A percentile compares a stretch with the other conserved stretches of the same genome.
Evolutionary conservation across 2,888 invertebrate genomes (phyloP).

Genomic region (Sinodicranocentrus sp.): DNA sequence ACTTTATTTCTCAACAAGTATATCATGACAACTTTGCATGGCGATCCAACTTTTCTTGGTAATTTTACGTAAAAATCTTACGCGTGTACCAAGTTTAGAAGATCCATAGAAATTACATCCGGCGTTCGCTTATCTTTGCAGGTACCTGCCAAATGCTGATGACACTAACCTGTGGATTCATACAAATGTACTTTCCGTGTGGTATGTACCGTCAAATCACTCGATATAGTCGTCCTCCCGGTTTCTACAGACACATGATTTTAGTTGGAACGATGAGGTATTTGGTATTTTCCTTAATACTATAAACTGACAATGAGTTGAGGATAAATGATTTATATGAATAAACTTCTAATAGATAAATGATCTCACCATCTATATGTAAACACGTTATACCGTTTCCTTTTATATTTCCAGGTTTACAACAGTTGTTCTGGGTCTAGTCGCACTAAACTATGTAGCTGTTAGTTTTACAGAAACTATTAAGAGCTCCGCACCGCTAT

Average conservation of each 20-base stretch:
- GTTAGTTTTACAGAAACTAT: constrained; percentile 90
- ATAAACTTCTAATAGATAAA: too few relatives aligned
- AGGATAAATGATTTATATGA: too few relatives aligned
- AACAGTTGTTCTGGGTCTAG: constrained; percentile 86
- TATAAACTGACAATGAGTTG: neutral
- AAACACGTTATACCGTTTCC: too few relatives aligned
- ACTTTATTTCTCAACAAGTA: constrained; percentile 88
- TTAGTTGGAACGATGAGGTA: constrained; percentile 86
- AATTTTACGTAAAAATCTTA: too few relatives aligned
- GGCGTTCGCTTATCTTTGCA: constrained; percentile 77
- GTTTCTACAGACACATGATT: constrained; percentile 86
- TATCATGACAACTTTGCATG: constrained; percentile 85
- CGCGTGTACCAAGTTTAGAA: too few relatives aligned
- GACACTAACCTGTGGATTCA: constrained; percentile 86
- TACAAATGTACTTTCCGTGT: constrained; percentile 86
- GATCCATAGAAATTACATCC: neutral
- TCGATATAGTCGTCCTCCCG: constrained; percentile 83
- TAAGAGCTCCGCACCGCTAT: constrained; percentile 88
- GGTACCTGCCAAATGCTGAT: constrained; percentile 88
- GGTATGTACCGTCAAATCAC: constrained; percentile 84
- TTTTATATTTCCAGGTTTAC: too few relatives aligned
- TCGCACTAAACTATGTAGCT: constrained; percentile 87
- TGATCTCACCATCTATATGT: too few relatives aligned
- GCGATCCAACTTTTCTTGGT: constrained; percentile 87
- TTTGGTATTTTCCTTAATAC: too few relatives aligned